phyloP scores from a whole-genome alignment of 2,113 vertebrate species.

The Athene noctua region DNA sequence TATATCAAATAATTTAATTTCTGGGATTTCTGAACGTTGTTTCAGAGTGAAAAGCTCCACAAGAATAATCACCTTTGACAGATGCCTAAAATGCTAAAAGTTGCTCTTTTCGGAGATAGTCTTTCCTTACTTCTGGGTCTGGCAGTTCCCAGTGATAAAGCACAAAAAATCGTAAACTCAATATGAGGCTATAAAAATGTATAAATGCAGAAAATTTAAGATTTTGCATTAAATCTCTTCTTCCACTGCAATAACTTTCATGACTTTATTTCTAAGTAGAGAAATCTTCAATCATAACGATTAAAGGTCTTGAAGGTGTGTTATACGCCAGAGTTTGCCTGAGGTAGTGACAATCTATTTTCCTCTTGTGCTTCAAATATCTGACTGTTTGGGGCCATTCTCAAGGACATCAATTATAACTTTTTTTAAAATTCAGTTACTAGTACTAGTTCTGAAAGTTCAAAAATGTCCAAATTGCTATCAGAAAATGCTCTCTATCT shows the following conservation, averaged over 20 bases:
- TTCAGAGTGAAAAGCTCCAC: neutral
- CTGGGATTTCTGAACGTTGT: neutral
- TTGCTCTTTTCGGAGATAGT: neutral
- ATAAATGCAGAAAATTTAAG: neutral
- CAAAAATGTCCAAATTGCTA: neutral
- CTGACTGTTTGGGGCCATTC: neutral
- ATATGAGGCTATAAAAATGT: neutral
- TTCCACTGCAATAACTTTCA: neutral
- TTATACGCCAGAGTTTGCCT: neutral
- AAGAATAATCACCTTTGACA: neutral
- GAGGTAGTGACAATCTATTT: neutral
- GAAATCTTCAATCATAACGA: neutral
- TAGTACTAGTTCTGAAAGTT: neutral
- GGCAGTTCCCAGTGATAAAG: neutral
- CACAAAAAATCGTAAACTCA: neutral
- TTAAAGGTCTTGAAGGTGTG: neutral
- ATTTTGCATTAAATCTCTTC: neutral
- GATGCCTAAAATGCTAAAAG: neutral
- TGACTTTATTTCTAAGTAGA: neutral
- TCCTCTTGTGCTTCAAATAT: neutral
- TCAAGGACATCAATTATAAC: neutral
- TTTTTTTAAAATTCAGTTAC: neutral
- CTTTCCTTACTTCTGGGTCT: neutral
- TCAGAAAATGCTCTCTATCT: neutral
- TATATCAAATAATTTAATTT: neutral